These are phyloP conservation scores for Ginglymostoma cirratum DNA, from an alignment of 2,113 vertebrate species.

Conservation along the genomic window DNA sequence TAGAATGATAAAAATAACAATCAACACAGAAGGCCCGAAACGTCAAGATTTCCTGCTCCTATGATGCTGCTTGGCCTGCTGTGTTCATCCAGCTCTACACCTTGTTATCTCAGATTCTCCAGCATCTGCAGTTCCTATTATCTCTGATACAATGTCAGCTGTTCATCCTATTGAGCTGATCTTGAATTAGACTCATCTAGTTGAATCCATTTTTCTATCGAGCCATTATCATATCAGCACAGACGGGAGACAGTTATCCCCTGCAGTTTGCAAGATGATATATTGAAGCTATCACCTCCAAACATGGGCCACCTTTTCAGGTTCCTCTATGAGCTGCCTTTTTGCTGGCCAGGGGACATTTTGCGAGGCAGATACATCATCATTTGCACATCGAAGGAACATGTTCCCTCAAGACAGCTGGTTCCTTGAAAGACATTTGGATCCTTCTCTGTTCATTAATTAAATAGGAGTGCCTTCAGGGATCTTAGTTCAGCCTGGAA, in stretches of 20 bases:
- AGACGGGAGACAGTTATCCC: not conserved
- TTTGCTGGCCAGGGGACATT: not conserved
- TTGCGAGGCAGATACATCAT: not conserved
- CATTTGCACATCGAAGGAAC: not conserved
- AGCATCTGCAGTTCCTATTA: no score
- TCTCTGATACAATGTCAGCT: no score
- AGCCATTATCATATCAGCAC: not conserved
- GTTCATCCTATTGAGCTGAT: not conserved
- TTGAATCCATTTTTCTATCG: not conserved
- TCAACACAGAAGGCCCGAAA: no score
- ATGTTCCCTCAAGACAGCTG: not conserved
- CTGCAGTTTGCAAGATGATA: not conserved
- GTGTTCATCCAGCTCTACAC: no score
- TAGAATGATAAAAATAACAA: not conserved
- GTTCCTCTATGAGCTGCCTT: not conserved
- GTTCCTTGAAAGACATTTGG: slow-evolving; percentile 10
- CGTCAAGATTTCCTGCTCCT: no score
- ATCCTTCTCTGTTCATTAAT: not conserved
- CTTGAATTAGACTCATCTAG: not conserved
- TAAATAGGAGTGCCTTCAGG: not conserved
- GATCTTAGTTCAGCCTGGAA: not conserved
- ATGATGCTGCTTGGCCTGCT: no score
- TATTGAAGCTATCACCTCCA: not conserved
- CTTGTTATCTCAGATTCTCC: no score
- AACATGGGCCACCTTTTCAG: not conserved